Evolutionary conservation across 2,113 vertebrate genomes (phyloP).

Genomic region (Phainopepla nitens): DNA sequence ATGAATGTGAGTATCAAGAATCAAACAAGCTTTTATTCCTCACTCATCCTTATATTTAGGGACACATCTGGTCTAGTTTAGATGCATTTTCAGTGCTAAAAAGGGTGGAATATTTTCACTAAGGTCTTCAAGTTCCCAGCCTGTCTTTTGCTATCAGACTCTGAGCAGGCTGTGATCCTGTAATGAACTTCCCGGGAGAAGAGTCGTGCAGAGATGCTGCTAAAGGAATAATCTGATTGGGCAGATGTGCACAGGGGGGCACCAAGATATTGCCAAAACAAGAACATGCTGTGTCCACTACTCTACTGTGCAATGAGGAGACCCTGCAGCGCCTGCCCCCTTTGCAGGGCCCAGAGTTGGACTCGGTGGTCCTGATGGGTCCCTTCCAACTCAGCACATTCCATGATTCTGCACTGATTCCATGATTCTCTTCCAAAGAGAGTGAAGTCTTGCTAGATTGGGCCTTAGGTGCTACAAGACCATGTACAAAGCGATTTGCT

Average conservation of each 20-base stretch:
- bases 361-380: background rate
- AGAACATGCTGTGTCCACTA: background rate
- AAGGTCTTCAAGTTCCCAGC: background rate
- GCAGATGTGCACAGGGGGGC: background rate
- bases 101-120: background rate
- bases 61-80: background rate
- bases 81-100: background rate
- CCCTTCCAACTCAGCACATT: background rate
- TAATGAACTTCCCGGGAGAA: background rate
- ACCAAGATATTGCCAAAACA: background rate
- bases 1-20: background rate
- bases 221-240: background rate
- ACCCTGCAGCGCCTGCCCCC: background rate
- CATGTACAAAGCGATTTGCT: rapidly evolving
- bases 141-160: background rate
- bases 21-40: background rate
- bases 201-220: background rate
- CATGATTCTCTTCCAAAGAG: background rate
- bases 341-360: no score
- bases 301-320: background rate
- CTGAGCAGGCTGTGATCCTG: background rate
- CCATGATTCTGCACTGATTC: background rate
- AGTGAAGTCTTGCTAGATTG: background rate
- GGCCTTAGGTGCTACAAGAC: background rate
- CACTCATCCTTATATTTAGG: background rate